Base-by-base conservation (phyloP, 1,140 invertebrate genomes). In the Pseudobourletiella spinata region DNA sequence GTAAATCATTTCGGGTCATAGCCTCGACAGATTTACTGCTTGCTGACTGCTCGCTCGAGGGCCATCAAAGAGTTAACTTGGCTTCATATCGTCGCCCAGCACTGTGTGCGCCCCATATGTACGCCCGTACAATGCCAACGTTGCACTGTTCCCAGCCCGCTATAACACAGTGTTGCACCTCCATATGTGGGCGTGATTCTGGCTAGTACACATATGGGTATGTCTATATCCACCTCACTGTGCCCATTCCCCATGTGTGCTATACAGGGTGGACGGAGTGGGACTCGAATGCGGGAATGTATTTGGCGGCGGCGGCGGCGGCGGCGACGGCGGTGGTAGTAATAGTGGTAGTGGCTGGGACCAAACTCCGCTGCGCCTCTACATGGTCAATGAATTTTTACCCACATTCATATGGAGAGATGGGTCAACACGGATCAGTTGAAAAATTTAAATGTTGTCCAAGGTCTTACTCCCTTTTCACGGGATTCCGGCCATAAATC, bases 1-100 rank as follows among this genome's bases (percentile, higher is more conserved):
- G 64, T 68, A 68, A 68, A 69, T 66, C 67, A 69, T 65, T 46
- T 57, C 44, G 50, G 63, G 67, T 69, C 67, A 69, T 69, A 69
- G 43, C 57, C 67, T 63, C 58, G 67, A 69, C 67, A 69, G 67
- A 69, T 69, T 69, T 69, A 69, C 64, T 69, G 64, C 67, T 69
- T 69, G 67, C 67, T 69, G 67, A 69, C 67, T 69, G 62, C 64
- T 66, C 67, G 67, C 67, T 69, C 61, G 67, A 69, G 67, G 67
- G 64, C 67, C 56, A 69, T 69, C 67, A 69, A 69, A 69, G 67
- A 69, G 64, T 69, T 69, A 69, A 69, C 67, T 69, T 64, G 57
- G 43, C 43, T 68, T 64, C 67, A 61, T 63, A 66, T 66, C 64
- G 57, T 62, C 60, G 51, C 59, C 60, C 60, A 61, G 62, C 64